These are phyloP conservation scores for Sardina pilchardus DNA, from an alignment of 2,113 vertebrate genomes.

Conservation along the genomic window DNA sequence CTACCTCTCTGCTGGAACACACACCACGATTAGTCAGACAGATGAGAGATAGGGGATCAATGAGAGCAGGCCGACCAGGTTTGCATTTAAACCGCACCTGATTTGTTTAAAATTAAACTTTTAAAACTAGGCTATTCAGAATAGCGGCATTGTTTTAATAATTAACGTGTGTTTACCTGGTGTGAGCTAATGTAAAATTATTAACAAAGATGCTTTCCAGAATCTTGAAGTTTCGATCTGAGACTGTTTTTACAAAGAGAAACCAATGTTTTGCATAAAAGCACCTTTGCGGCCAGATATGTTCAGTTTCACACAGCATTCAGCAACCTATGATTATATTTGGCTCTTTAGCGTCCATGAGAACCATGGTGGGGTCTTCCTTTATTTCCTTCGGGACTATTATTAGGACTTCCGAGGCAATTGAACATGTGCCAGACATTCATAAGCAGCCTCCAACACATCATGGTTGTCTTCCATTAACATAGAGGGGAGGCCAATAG, in stretches of 20 bases:
- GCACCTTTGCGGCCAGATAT: not conserved
- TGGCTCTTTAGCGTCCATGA: not conserved
- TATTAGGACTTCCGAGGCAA: not conserved
- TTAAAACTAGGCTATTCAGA: too few relatives aligned
- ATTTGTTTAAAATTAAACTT: not conserved
- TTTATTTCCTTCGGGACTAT: not conserved
- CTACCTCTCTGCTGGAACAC: too few relatives aligned
- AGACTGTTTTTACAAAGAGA: not conserved
- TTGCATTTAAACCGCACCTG: not conserved
- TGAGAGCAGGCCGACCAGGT: not conserved
- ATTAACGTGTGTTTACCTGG: too few relatives aligned
- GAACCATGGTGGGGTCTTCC: slow-evolving; percentile 1
- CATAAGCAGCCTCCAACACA: not conserved
- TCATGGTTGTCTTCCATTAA: not conserved
- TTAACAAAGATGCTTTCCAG: not conserved
- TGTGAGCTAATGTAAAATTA: too few relatives aligned
- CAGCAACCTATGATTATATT: not conserved
- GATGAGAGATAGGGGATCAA: not conserved
- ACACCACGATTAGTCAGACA: not conserved
- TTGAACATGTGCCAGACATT: not conserved
- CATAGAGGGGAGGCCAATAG: not conserved
- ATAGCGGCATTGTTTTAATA: not conserved
- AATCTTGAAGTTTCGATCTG: not conserved
- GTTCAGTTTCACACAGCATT: not conserved
- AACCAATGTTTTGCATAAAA: not conserved